phyloP scores from a whole-genome alignment of 2,797 vertebrate genomes.

The Epinephelus coioides region DNA sequence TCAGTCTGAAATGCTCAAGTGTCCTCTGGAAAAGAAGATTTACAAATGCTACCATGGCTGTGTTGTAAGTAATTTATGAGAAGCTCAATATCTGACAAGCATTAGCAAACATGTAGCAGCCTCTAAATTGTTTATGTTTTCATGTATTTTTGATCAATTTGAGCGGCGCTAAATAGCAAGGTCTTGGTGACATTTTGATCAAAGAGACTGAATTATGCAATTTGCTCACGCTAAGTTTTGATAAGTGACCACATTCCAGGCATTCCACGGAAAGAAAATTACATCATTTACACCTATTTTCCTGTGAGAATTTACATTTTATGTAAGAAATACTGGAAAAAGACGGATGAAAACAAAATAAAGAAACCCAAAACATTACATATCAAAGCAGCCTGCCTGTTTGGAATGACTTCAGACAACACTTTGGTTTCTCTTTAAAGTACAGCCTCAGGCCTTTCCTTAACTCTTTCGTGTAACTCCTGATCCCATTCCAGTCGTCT shows the following conservation, averaged over 20 bases:
- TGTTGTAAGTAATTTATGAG: slow-evolving; percentile 14
- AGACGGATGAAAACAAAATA: slow-evolving; percentile 49
- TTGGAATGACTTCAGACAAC: slow-evolving; percentile 72
- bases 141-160: not conserved
- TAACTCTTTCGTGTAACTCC: slow-evolving; percentile 64
- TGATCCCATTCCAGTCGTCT: slow-evolving; percentile 66
- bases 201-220: slow-evolving; percentile 21
- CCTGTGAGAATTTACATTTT: slow-evolving; percentile 15
- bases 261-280: not conserved
- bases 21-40: slow-evolving; percentile 31
- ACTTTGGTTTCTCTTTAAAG: slow-evolving; percentile 67
- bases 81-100: not conserved
- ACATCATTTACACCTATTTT: not conserved
- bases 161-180: not conserved
- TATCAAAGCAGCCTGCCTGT: slow-evolving; percentile 63
- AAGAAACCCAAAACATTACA: slow-evolving; percentile 47
- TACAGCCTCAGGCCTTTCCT: slow-evolving; percentile 58
- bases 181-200: not conserved
- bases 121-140: slow-evolving; percentile 3
- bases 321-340: slow-evolving; percentile 12
- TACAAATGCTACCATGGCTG: slow-evolving; percentile 26
- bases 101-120: slow-evolving; percentile 3
- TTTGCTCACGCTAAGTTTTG: not conserved
- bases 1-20: slow-evolving; percentile 14
- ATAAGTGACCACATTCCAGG: slow-evolving; percentile 16